Percentiles rank a stretch among this genome's conserved stretches.
Conservation (phyloP, 2,888 invertebrate species). For the Sinohyriopsis cumingii region DNA sequence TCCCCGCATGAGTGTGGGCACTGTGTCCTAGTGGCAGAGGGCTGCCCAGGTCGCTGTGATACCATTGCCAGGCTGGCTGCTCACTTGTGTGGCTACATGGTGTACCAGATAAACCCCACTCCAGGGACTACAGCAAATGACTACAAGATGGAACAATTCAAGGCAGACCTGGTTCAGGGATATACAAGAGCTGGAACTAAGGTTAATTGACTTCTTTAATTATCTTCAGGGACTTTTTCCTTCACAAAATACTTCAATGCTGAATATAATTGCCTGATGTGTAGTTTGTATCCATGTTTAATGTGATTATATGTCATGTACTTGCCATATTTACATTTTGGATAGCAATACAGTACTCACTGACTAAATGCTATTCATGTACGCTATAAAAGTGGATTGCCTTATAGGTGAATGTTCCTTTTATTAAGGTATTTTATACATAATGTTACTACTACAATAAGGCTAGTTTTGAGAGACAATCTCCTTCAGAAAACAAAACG, state of each 20-base stretch:
- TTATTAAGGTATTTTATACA: no score
- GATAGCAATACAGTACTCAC: not conserved
- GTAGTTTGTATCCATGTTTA: not conserved
- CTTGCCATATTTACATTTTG: not conserved
- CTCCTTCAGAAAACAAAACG: no score
- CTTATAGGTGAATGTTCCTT: no score
- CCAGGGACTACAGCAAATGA: constrained; percentile 41
- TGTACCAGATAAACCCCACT: constrained; percentile 64
- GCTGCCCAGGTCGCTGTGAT: constrained; percentile 63
- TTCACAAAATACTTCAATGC: not conserved
- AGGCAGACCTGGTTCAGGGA: constrained; percentile 66
- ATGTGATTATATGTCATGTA: not conserved
- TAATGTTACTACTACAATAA: no score
- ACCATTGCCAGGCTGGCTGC: constrained; percentile 66
- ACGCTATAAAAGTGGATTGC: no score
- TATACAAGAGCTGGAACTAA: constrained; percentile 70
- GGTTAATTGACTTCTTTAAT: constrained; percentile 46
- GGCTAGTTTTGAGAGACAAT: no score
- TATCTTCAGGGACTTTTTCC: not conserved
- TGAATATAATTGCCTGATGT: not conserved
- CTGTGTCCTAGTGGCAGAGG: constrained; percentile 67
- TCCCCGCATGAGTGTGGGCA: constrained; percentile 70
- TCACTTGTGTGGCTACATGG: constrained; percentile 66
- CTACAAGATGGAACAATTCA: constrained; percentile 65
- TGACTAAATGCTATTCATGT: no score